Base-by-base conservation (phyloP, 2,113 vertebrate genomes). In the Antigone vipio region DNA sequence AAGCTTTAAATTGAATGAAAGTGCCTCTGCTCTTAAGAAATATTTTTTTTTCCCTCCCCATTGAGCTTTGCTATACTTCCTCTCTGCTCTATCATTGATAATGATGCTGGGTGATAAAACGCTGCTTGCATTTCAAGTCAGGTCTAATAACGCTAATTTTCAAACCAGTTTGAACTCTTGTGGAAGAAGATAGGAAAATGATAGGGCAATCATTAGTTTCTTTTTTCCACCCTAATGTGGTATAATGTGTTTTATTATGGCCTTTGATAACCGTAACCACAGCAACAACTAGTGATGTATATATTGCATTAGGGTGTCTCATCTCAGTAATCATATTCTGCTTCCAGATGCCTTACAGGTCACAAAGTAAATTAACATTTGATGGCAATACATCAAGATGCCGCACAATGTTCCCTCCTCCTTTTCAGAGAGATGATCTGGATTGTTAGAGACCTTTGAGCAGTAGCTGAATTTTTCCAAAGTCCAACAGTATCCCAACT, bases 301-400 rank as follows among this genome's bases (percentile, higher is more conserved):
- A 29, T 50, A n/a, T 60, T 75, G 58, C 52, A 55, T 67, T 92
- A 34, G 30, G 71, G 40, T 56, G 10, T 94, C 53, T 97, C 63
- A 66, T 95, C 59, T 94, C 84, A 66, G 83, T 86, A 88, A 92
- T 93, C 71, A 34, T 50, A 81, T 89, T 95, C 74, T 74, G 45
- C 49, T 73, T 94, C 87, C 56, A 92, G 82, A 75, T 71, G 71
- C 82, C 55, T 63, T 77, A 80, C 50, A 87, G 88, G 77, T 94
- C 89, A 76, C 67, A 93, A 88, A 73, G 58, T 76, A 80, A 95
- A 86, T 83, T 53, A 93, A 75, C 60, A 64, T 74, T 95, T 77
- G 72, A 62, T 3, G 9, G 30, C 72, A 71, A 35, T 82, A 45
- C 29, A 69, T 27, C 35, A 55, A 73, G 69, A 83, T 72, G 45